Percentiles rank a stretch among this genome's conserved stretches.
phyloP scores from a whole-genome alignment of 2,113 vertebrate genomes.

The Corvus cornix region DNA sequence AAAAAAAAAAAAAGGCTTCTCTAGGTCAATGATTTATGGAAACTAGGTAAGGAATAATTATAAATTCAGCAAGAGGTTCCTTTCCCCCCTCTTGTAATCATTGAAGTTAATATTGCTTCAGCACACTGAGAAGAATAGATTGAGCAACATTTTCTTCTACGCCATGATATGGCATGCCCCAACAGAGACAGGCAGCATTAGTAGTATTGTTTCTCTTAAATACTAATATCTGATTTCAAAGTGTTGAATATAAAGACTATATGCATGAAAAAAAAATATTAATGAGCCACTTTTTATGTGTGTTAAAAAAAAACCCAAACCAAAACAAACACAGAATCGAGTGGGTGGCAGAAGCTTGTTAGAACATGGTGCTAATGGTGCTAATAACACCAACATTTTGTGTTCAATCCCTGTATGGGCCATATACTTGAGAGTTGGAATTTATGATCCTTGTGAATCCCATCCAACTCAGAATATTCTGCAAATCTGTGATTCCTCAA shows the following conservation, averaged over 20 bases:
- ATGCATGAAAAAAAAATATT: rapidly evolving
- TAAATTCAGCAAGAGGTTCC: background rate
- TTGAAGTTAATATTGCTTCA: background rate
- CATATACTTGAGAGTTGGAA: background rate
- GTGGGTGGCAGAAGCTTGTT: background rate
- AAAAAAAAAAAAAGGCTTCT: background rate
- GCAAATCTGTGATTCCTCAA: background rate
- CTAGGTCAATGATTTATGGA: background rate
- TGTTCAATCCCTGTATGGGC: too few relatives aligned
- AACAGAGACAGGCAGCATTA: background rate
- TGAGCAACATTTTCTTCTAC: background rate
- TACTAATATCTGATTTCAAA: background rate
- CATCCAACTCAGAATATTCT: background rate
- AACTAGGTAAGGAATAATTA: background rate
- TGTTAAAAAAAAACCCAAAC: background rate
- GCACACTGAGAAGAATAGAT: background rate
- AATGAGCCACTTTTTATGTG: background rate
- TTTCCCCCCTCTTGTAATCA: background rate
- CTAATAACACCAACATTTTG: too few relatives aligned
- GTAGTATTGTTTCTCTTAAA: background rate
- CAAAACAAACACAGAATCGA: background rate
- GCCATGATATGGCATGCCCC: background rate
- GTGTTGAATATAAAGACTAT: background rate
- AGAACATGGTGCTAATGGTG: too few relatives aligned
- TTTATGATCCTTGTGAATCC: background rate